Evolutionary conservation across 2,113 vertebrate genomes (phyloP).

Genomic region (Alethe castanea): DNA sequence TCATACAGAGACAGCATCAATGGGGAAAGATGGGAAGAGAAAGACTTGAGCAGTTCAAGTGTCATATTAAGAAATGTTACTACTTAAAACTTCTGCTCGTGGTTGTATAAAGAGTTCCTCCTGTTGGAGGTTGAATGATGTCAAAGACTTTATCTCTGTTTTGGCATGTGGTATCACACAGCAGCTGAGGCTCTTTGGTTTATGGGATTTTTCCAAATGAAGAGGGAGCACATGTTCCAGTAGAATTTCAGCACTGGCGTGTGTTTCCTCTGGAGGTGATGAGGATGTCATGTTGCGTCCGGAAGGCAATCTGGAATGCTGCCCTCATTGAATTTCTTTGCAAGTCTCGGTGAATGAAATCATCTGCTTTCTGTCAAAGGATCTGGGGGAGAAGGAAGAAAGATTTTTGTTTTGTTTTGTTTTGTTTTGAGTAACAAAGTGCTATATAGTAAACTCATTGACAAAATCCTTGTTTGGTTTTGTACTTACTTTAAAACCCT

Average conservation of each 20-base stretch:
- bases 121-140: slow-evolving; percentile 18
- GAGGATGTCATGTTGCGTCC: not conserved
- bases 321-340: not conserved
- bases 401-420: not conserved
- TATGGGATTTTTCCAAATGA: not conserved
- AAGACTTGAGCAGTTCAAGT: not conserved
- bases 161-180: not conserved
- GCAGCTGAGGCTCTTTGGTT: slow-evolving; percentile 35
- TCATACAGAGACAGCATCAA: not conserved
- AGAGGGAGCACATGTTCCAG: slow-evolving; percentile 2
- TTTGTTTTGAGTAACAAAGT: not conserved
- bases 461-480: not conserved
- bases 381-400: not conserved
- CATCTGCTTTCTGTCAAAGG: slow-evolving; percentile 25
- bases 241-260: not conserved
- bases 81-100: not conserved
- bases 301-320: slow-evolving; percentile 40
- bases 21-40: not conserved
- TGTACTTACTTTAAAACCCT: not conserved
- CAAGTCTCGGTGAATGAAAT: not conserved
- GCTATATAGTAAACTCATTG: not conserved
- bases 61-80: not conserved
- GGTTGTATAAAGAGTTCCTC: not conserved
- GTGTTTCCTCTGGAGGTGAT: slow-evolving; percentile 34
- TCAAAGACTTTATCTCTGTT: not conserved